phyloP scores from a whole-genome alignment of 2,113 vertebrate genomes.

The Sander vitreus region DNA sequence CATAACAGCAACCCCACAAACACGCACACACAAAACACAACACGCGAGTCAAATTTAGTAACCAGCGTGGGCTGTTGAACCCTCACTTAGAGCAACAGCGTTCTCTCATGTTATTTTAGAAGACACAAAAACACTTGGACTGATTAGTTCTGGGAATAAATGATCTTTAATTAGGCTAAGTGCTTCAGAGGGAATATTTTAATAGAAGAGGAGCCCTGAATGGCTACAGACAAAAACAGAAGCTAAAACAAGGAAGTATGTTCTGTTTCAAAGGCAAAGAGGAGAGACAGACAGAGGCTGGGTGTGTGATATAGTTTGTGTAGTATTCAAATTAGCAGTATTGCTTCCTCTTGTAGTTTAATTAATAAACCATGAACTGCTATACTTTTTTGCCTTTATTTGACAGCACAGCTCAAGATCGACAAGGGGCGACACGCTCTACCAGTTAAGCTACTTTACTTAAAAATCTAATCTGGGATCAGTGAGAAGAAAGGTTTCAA shows the following conservation, averaged over 20 bases:
- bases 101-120: conserved; percentile 74
- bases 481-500: conserved; percentile 16
- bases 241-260: conserved; percentile 45
- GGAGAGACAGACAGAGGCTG: neutral
- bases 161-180: conserved; percentile 83
- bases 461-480: neutral
- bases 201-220: conserved; percentile 50
- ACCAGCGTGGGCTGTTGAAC: conserved; percentile 66
- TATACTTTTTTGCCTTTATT: neutral
- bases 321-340: conserved; percentile 4
- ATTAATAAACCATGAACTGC: conserved; percentile 43
- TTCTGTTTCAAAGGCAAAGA: conserved; percentile 23
- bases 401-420: no score
- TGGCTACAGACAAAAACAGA: conserved; percentile 35
- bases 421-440: no score
- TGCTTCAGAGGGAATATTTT: conserved; percentile 80
- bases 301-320: conserved; percentile 12
- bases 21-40: conserved; percentile 39
- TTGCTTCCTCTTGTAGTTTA: conserved; percentile 25
- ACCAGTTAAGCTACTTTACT: neutral
- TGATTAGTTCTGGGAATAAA: conserved; percentile 83
- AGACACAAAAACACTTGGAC: conserved; percentile 79
- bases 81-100: conserved; percentile 55
- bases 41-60: conserved; percentile 67
- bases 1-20: conserved; percentile 50